Evolutionary conservation across 1,140 invertebrate genomes (phyloP).

Genomic region (Cherax quadricarinatus): DNA sequence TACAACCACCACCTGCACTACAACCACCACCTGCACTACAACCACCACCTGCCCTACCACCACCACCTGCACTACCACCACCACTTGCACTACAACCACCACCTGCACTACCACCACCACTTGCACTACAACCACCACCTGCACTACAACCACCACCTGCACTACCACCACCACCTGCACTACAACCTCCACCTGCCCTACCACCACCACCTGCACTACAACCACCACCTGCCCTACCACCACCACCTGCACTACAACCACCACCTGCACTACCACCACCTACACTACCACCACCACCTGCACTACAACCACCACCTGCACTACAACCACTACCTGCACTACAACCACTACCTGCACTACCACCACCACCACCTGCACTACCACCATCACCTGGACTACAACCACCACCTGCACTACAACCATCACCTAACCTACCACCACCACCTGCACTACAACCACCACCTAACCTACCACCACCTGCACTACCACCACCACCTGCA

Average conservation of each 20-base stretch:
- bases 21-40: neutral
- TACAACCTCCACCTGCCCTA: neutral
- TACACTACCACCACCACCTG: too few relatives aligned
- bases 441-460: neutral
- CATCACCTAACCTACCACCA: neutral
- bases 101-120: neutral
- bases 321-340: too few relatives aligned
- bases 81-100: neutral
- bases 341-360: too few relatives aligned
- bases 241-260: neutral
- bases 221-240: too few relatives aligned
- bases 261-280: neutral
- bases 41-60: neutral
- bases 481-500: neutral
- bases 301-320: neutral
- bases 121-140: neutral
- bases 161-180: too few relatives aligned
- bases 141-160: too few relatives aligned
- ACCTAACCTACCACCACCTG: neutral
- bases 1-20: neutral
- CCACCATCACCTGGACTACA: too few relatives aligned
- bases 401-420: neutral
- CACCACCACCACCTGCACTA: too few relatives aligned
- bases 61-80: neutral
- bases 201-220: neutral